Percentiles rank a stretch among this genome's conserved stretches.
Evolutionary conservation across 2,888 invertebrate species (phyloP).

Genomic region (Lasioglossum malachurum): DNA sequence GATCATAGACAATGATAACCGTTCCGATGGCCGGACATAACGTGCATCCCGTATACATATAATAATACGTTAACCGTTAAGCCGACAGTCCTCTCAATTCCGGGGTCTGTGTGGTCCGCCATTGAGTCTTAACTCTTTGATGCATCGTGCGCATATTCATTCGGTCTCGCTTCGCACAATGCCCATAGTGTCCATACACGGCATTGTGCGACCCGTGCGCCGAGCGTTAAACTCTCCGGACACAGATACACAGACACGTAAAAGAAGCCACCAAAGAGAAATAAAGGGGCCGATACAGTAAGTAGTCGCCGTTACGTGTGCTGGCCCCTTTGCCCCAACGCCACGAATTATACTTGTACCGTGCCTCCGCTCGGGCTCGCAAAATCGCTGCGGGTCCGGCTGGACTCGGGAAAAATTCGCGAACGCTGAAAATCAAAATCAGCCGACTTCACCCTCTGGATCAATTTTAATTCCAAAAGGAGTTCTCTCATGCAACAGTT

Average conservation of each 20-base stretch:
- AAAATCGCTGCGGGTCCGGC: background rate
- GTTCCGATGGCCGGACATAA: constrained; percentile 63
- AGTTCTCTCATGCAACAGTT: background rate
- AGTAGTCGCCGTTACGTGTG: constrained; percentile 38
- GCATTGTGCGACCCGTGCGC: constrained; percentile 75
- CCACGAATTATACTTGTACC: constrained; percentile 60
- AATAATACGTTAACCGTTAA: constrained; percentile 78
- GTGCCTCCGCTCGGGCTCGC: background rate
- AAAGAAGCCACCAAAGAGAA: constrained; percentile 21
- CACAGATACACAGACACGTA: constrained; percentile 42
- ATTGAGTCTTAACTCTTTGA: constrained; percentile 80
- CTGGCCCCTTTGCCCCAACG: constrained; percentile 52
- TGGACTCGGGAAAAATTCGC: background rate
- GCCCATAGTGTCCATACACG: constrained; percentile 76
- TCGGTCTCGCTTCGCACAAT: constrained; percentile 74
- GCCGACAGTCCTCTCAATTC: constrained; percentile 77
- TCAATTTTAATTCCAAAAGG: too few relatives aligned
- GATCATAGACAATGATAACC: constrained; percentile 67
- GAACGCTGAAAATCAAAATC: background rate
- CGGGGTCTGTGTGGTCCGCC: constrained; percentile 78
- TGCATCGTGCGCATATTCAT: constrained; percentile 78
- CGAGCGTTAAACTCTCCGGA: constrained; percentile 78
- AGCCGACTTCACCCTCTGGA: too few relatives aligned
- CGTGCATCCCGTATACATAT: constrained; percentile 57
- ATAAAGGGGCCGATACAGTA: constrained; percentile 38